Evolutionary conservation across 1,140 invertebrate species (phyloP).

Genomic region (honey bee (Apis mellifera)): DNA sequence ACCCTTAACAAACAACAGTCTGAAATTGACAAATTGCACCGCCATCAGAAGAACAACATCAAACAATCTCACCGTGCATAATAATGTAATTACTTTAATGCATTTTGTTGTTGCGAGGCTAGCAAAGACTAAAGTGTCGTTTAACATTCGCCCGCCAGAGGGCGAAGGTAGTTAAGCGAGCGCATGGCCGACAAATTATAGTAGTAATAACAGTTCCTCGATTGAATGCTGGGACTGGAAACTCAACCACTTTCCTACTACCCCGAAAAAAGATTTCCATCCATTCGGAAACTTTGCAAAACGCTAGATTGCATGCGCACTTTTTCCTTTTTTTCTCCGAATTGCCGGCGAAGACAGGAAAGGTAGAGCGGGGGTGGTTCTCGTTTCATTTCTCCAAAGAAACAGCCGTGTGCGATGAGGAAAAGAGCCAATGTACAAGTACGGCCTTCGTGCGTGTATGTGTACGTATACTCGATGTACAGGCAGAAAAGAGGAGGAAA

Average conservation of each 20-base stretch:
- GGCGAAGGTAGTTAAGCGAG: neutral
- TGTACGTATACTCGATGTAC: no score
- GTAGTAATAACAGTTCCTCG: neutral
- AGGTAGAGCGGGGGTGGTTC: neutral
- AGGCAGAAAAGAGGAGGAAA: neutral
- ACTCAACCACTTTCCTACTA: no score
- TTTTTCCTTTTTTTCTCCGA: neutral
- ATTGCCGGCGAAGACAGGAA: slow-evolving; percentile 7
- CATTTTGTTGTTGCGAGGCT: neutral
- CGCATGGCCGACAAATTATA: slow-evolving; percentile 1
- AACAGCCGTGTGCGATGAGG: slow-evolving; percentile 4
- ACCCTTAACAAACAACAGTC: neutral
- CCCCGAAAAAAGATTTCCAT: no score
- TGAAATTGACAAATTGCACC: neutral
- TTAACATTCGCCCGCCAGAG: slow-evolving; percentile 2
- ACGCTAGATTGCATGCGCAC: slow-evolving; percentile 55
- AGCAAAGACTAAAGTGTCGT: neutral
- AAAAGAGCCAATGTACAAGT: slow-evolving; percentile 35
- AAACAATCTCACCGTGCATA: neutral
- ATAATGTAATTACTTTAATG: neutral
- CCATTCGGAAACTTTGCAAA: no score
- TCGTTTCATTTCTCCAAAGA: neutral
- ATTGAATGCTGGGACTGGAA: slow-evolving; percentile 14
- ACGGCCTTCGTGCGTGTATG: slow-evolving; percentile 1
- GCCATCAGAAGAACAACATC: no score